Evolutionary conservation across 2,113 vertebrate genomes (phyloP).

Genomic region (Pteropus alecto): DNA sequence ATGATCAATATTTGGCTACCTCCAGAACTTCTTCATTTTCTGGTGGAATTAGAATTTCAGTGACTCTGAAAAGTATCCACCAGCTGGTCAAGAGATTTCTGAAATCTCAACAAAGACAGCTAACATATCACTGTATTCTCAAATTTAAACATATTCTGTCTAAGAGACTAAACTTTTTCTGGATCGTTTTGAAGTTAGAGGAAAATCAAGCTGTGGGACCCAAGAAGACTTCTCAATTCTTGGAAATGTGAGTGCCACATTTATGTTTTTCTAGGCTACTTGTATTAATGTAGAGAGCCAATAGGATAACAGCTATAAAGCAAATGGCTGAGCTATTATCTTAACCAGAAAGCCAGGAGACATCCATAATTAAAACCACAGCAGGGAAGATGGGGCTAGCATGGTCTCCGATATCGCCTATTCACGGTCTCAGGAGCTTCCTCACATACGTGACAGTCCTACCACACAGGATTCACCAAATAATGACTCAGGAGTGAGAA

Average conservation of each 20-base stretch:
- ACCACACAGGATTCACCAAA: background rate
- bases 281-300: background rate
- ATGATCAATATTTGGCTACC: background rate
- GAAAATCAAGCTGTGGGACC: background rate
- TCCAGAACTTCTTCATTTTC: background rate
- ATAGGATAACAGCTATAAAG: background rate
- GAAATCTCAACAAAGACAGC: background rate
- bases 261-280: background rate
- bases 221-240: background rate
- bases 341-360: background rate
- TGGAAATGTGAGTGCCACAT: background rate
- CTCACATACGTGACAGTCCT: background rate
- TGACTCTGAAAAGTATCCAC: background rate
- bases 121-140: background rate
- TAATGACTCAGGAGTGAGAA: background rate
- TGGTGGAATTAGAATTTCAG: background rate
- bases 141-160: background rate
- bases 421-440: background rate
- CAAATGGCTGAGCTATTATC: background rate
- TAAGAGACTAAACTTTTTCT: background rate
- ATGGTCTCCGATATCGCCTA: background rate
- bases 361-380: background rate
- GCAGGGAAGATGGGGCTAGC: background rate
- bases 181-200: background rate
- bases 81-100: background rate